Evolutionary conservation across 2,113 vertebrate species (phyloP), one percentile per base, ranked within the genome.

Genomic region (Oryzias celebensis): DNA sequence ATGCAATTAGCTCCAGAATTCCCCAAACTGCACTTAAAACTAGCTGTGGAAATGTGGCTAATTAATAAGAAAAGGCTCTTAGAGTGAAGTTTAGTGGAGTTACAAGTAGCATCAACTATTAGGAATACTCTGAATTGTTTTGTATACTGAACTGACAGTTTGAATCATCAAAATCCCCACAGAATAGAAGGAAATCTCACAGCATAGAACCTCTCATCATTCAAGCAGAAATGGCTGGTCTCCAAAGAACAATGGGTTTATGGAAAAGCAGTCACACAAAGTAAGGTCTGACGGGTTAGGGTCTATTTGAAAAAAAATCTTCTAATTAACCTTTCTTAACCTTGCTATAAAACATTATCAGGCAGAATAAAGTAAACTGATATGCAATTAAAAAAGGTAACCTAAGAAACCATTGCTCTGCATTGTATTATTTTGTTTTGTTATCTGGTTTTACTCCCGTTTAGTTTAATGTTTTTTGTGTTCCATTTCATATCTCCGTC

Each of bases 1-100:
- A 3, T 10, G 1, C 42, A 53, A 68, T 71, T 28, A 68, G 24
- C 46, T 47, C 17, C 36, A 61, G 7, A n/a, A 28, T 5, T 42
- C 4, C 41, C 45, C 5, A 51, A 58, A 49, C 14, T 43, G 6
- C 14, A 15, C 28, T 63, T 20, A 48, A 7, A 55, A 28, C 28
- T 13, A 60, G 48, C 26, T 8, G 2, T 17, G 16, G 2, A 17
- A 3, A 12, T 13, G 16, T 17, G 2, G 23, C 44, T 46, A 42
- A 62, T 46, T n/a, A 63, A 36, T 46, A 7, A 59, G 7, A 57
- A 54, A 6, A 14, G 14, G 42, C 14, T 28, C 13, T 17, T 56
- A 10, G 4, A 47, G 18, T 62, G 20, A 2, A 52, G 15, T 6
- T 8, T 28, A 18, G 20, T 52, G 14, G 18, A 51, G 14, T 23